Conservation (phyloP, 2,888 invertebrate species). For the Hybos culiciformis region DNA sequence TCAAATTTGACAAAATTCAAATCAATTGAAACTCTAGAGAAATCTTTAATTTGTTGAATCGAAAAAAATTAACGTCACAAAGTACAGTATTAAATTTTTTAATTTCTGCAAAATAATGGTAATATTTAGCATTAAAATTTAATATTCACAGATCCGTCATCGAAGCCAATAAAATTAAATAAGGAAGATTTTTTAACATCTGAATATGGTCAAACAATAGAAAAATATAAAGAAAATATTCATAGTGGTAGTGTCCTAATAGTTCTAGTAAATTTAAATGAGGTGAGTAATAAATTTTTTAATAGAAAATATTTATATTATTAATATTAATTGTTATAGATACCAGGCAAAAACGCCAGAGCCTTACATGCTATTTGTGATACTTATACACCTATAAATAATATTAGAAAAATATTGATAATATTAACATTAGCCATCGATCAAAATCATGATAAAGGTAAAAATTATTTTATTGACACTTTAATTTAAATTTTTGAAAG, state of each 20-base stretch:
- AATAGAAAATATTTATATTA: background rate
- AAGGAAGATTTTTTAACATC: conserved; percentile 19
- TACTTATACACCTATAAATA: conserved; percentile 38
- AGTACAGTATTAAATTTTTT: no score
- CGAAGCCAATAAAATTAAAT: conserved; percentile 15
- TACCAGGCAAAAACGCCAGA: conserved; percentile 27
- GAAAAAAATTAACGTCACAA: no score
- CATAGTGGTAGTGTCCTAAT: conserved; percentile 24
- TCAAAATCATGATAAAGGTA: conserved; percentile 14
- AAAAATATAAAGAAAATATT: conserved; percentile 23
- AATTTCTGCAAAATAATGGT: no score
- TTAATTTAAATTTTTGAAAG: background rate
- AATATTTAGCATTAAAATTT: no score
- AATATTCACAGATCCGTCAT: conserved; percentile 14
- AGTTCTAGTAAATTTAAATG: conserved; percentile 26
- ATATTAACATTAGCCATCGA: conserved; percentile 31
- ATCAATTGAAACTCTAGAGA: no score
- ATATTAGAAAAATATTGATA: conserved; percentile 31
- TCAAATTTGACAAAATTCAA: no score
- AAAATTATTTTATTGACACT: background rate
- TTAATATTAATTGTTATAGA: conserved; percentile 17
- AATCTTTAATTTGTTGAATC: no score
- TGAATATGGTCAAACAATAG: conserved; percentile 27
- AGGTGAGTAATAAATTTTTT: conserved; percentile 19
- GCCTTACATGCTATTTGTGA: conserved; percentile 47